phyloP scores from a whole-genome alignment of 2,797 vertebrate genomes.

The Pangasius larnaudii region DNA sequence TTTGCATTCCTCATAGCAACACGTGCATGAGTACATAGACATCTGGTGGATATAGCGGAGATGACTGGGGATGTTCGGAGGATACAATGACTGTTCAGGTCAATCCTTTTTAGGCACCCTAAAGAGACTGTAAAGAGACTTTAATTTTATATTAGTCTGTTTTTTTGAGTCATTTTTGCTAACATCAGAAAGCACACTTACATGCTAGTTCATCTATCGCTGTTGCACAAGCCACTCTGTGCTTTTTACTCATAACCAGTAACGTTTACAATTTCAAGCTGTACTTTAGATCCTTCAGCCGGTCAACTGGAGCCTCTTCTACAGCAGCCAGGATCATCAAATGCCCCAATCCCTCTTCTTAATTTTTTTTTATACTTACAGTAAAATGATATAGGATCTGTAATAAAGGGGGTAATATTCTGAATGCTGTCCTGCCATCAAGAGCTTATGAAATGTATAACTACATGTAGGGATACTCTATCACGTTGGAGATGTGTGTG shows the following conservation, averaged over 20 bases:
- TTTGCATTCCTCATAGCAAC: constrained; percentile 1
- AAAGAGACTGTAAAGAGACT: background rate
- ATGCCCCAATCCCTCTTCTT: background rate
- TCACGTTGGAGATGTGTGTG: background rate
- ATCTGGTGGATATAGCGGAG: background rate
- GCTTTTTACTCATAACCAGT: background rate
- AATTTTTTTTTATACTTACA: background rate
- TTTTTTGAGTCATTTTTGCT: background rate
- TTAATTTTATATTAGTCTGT: background rate
- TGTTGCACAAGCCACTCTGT: background rate
- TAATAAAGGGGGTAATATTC: background rate
- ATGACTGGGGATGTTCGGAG: background rate
- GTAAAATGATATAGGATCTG: background rate
- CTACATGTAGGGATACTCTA: background rate
- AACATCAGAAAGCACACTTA: background rate
- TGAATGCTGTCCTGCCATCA: background rate
- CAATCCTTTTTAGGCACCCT: no score
- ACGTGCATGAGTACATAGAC: background rate
- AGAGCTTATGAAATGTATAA: no score
- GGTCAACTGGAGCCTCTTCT: background rate
- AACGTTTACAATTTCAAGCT: background rate
- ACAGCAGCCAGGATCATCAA: background rate
- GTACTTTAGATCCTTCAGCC: background rate
- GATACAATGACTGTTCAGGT: background rate
- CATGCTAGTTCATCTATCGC: background rate